phyloP scores from a whole-genome alignment of 2,888 invertebrate species.

The Ophion obscuratus region DNA sequence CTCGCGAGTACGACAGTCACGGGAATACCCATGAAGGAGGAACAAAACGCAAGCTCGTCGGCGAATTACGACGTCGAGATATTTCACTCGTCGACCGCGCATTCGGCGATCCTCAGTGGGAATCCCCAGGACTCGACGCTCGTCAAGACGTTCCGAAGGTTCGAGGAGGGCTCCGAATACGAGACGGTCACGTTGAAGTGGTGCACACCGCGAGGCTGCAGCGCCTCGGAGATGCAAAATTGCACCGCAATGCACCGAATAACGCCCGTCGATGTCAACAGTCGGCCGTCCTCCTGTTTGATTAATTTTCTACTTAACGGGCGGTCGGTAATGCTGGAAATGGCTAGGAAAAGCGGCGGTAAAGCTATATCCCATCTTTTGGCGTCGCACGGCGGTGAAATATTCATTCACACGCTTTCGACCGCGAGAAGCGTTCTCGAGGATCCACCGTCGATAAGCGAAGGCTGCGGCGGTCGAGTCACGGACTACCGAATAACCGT shows the following conservation, averaged over 20 bases:
- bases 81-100: slow-evolving; percentile 94
- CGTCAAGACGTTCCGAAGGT: slow-evolving; percentile 87
- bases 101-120: slow-evolving; percentile 90
- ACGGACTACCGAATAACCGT: slow-evolving; percentile 93
- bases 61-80: slow-evolving; percentile 99
- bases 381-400: slow-evolving; percentile 97
- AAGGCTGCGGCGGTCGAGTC: slow-evolving; percentile 96
- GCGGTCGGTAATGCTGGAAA: slow-evolving; percentile 95
- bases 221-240: slow-evolving; percentile 92
- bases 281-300: slow-evolving; percentile 97
- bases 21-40: slow-evolving; percentile 99
- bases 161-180: slow-evolving; percentile 89
- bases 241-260: slow-evolving; percentile 95
- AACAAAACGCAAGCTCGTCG: slow-evolving; percentile 98
- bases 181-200: slow-evolving; percentile 96
- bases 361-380: slow-evolving; percentile 96
- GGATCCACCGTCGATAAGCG: slow-evolving; percentile 97
- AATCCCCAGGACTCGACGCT: slow-evolving; percentile 88
- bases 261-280: slow-evolving; percentile 98
- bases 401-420: slow-evolving; percentile 96
- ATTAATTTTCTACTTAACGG: slow-evolving; percentile 99
- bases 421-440: slow-evolving; percentile 94
- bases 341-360: slow-evolving; percentile 93
- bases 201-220: slow-evolving; percentile 97
- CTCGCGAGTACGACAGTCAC: slow-evolving; percentile 98